Evolutionary conservation across 2,797 vertebrate genomes (phyloP), one percentile per base, ranked within the genome.

Genomic region (Lepus oiostolus): DNA sequence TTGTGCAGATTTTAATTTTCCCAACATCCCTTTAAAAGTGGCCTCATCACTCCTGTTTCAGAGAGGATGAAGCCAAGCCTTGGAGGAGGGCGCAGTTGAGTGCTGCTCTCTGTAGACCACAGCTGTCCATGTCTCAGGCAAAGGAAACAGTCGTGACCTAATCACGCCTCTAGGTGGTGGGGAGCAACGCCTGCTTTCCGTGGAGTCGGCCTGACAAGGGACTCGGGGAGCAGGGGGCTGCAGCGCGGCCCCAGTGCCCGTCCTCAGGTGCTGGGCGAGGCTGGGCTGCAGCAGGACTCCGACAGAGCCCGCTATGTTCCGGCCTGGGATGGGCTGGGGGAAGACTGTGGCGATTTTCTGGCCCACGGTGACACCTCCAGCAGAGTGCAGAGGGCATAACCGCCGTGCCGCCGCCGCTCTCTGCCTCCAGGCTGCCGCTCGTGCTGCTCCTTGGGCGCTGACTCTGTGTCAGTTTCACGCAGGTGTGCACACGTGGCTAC

Each of bases 151-250:
- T 8, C 4, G 60, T 74, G 4, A 52, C 47, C 42, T 13, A 30
- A 79, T 47, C 42, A 47, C 2, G 42, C 17, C 52, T 58, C 60
- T 26, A 38, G 50, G 60, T 32, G 16, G 22, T 0, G 14, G 42
- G 6, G 60, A 8, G 30, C 12, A 19, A 5, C 26, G 26, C 17
- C 16, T 3, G 0, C 26, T 21, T n/a, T 13, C 10, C 5, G 7
- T 12, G 4, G 12, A 3, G 47, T 8, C 22, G 42, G 24, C 5
- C 2, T 1, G 1, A 32, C 42, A 47, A 47, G 42, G 42, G 42
- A 47, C 42, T 16, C 16, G 30, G 4, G 7, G 9, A n/a, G 35
- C 1, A 5, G 22, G 52, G 50, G 50, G n/a, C 26, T 4, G 1
- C 3, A 5, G 4, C 0, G 13, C 2, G 30, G 8, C 7, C 50